These are phyloP conservation scores for Austrolebias charrua DNA, from an alignment of 2,797 vertebrate genomes.

Conservation along the genomic window DNA sequence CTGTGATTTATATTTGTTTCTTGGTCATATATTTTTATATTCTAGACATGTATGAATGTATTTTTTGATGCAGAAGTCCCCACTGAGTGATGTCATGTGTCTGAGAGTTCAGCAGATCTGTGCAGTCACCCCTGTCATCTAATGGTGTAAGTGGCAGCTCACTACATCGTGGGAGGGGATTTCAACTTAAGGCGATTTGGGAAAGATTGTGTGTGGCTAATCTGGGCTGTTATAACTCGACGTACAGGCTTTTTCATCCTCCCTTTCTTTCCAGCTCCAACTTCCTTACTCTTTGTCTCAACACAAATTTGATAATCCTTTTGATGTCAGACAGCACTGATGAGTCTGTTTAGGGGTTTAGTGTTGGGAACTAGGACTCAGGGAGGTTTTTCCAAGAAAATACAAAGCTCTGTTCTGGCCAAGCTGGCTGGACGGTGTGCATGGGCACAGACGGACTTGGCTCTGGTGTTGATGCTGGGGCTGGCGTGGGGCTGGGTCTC, in stretches of 20 bases:
- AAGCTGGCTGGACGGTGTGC: constrained; percentile 46
- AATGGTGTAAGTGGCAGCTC: constrained; percentile 73
- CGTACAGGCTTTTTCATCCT: constrained; percentile 48
- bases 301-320: constrained; percentile 63
- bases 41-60: constrained; percentile 3
- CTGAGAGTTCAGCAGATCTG: constrained; percentile 32
- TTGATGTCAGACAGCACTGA: constrained; percentile 69
- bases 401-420: constrained; percentile 62
- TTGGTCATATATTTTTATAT: constrained; percentile 5
- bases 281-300: constrained; percentile 47
- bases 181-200: constrained; percentile 71
- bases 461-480: constrained; percentile 42
- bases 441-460: constrained; percentile 57
- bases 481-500: constrained; percentile 57
- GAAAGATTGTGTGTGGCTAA: constrained; percentile 72
- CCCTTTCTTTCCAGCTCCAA: constrained; percentile 46
- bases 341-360: constrained; percentile 73
- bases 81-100: constrained; percentile 35
- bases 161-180: constrained; percentile 63
- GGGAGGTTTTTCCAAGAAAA: constrained; percentile 58
- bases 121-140: constrained; percentile 57
- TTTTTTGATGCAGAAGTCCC: constrained; percentile 3
- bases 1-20: background rate
- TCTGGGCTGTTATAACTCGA: constrained; percentile 64
- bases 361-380: constrained; percentile 54